These are phyloP conservation scores for Alectura lathami DNA, from an alignment of 2,113 vertebrate genomes.

Conservation along the genomic window DNA sequence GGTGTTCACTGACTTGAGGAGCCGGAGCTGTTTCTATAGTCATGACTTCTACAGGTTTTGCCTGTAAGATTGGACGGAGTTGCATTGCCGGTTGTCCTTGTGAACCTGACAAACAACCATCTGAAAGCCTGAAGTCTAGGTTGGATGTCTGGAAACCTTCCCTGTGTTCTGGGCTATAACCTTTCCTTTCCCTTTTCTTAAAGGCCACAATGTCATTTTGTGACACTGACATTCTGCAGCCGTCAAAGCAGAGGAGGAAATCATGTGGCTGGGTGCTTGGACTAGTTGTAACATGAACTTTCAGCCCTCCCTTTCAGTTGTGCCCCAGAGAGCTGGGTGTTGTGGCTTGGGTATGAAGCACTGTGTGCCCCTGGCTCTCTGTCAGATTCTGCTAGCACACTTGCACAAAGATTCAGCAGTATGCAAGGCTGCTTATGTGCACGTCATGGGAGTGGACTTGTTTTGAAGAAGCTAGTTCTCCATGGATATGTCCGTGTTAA, in stretches of 20 bases:
- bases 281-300: neutral
- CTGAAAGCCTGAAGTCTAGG: neutral
- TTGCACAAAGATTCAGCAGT: neutral
- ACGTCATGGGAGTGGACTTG: neutral
- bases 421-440: neutral
- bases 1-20: neutral
- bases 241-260: neutral
- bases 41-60: neutral
- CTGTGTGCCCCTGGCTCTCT: neutral
- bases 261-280: neutral
- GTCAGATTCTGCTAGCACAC: neutral
- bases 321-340: neutral
- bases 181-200: neutral
- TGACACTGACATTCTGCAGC: neutral
- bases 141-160: neutral
- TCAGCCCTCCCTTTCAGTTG: neutral
- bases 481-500: neutral
- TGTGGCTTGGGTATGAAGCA: neutral
- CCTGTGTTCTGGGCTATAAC: neutral
- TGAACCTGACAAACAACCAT: neutral
- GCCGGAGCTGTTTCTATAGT: neutral
- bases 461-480: neutral
- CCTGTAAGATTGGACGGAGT: neutral
- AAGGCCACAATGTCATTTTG: neutral
- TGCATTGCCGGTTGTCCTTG: neutral